Evolutionary conservation across 2,113 vertebrate species (phyloP).

Genomic region (Vombatus ursinus): DNA sequence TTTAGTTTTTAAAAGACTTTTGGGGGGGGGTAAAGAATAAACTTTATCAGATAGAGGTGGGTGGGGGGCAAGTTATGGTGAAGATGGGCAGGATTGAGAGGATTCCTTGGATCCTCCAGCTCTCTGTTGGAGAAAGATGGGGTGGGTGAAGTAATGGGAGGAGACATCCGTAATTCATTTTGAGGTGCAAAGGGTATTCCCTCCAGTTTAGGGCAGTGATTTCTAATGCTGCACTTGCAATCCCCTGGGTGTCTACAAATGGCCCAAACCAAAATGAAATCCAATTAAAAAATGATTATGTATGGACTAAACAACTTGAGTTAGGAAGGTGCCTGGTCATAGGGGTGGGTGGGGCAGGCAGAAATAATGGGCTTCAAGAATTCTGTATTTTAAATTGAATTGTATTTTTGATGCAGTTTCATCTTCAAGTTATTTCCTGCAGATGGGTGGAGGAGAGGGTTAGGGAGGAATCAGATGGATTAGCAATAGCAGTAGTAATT

Average conservation of each 20-base stretch:
- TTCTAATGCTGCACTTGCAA: background rate
- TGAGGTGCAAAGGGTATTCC: background rate
- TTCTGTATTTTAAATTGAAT: background rate
- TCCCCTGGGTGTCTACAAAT: no score
- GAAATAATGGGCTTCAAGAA: background rate
- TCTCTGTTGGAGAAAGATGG: background rate
- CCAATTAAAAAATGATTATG: background rate
- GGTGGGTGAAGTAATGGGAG: background rate
- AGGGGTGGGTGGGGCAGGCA: background rate
- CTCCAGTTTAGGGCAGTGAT: background rate
- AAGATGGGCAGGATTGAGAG: background rate
- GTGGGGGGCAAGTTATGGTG: background rate
- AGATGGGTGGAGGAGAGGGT: background rate
- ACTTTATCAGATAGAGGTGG: background rate
- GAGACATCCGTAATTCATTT: conserved; percentile 13
- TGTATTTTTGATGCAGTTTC: background rate
- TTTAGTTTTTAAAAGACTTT: conserved; percentile 35
- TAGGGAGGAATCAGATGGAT: background rate
- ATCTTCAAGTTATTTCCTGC: background rate
- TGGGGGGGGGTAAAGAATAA: background rate
- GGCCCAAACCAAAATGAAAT: background rate
- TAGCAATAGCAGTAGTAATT: background rate
- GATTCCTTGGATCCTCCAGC: background rate
- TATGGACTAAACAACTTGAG: background rate
- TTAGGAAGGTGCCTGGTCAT: background rate